phyloP scores from a whole-genome alignment of 1,140 invertebrate species.

The Drosophila prosaltans region DNA sequence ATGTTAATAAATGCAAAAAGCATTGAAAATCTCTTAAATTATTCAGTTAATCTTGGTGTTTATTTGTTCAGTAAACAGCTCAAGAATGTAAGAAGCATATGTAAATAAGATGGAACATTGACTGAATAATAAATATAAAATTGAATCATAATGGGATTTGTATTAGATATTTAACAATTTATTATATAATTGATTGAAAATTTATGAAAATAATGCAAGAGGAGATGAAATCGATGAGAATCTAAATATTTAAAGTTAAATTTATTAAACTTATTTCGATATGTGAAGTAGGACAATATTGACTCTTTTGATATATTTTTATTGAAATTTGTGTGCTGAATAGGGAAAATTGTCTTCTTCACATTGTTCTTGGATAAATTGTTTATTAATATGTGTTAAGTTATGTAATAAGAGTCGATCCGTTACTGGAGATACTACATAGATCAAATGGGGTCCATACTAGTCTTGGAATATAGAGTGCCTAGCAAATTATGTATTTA shows the following conservation, averaged over 20 bases:
- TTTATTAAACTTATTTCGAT: too few species aligned
- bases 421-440: too few species aligned
- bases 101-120: background rate
- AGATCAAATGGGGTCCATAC: too few species aligned
- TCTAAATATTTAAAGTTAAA: background rate
- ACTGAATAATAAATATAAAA: background rate
- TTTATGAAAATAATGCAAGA: background rate
- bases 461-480: too few species aligned
- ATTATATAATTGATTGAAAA: background rate
- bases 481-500: too few species aligned
- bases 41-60: constrained; percentile 48
- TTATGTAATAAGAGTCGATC: too few species aligned
- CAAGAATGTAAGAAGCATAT: background rate
- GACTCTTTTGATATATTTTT: too few species aligned
- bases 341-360: too few species aligned
- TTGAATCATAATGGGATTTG: background rate
- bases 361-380: too few species aligned
- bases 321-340: too few species aligned
- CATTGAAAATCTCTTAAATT: constrained; percentile 51
- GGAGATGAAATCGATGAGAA: background rate
- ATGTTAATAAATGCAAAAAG: constrained; percentile 52
- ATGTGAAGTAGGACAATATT: too few species aligned
- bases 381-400: too few species aligned
- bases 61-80: constrained; percentile 3
- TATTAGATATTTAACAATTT: background rate